These are phyloP conservation scores for Eurytemora carolleeae DNA, from an alignment of 1,140 invertebrate genomes.

Conservation along the genomic window DNA sequence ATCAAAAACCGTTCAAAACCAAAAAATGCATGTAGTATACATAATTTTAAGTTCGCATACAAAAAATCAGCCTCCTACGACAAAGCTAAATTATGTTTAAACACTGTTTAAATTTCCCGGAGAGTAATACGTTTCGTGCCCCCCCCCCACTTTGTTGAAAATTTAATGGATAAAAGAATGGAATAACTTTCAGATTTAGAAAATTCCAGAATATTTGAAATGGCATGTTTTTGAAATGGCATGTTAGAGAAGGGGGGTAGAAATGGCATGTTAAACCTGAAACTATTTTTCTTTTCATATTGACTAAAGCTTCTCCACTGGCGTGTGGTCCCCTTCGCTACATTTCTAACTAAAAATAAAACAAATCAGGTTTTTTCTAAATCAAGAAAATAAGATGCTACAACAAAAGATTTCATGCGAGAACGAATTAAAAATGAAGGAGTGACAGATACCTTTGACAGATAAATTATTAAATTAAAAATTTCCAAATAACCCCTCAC, in stretches of 20 bases:
- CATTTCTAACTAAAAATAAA: neutral
- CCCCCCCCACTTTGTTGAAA: too few relatives aligned
- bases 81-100: neutral
- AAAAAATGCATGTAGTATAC: too few relatives aligned
- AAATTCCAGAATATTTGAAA: neutral
- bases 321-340: neutral
- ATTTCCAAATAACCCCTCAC: neutral
- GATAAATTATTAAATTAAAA: neutral
- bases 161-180: too few relatives aligned
- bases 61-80: too few relatives aligned
- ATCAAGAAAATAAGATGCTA: neutral
- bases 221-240: too few relatives aligned
- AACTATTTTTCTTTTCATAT: neutral
- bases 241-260: neutral
- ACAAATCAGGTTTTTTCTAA: neutral
- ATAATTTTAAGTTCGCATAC: too few relatives aligned
- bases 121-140: neutral
- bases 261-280: neutral
- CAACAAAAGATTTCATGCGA: too few relatives aligned
- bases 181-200: too few relatives aligned
- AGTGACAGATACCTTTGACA: too few relatives aligned
- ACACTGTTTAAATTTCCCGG: neutral
- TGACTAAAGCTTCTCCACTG: neutral
- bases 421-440: too few relatives aligned
- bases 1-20: too few relatives aligned